Evolutionary conservation across 53 echinoderm and acorn worm species (phyloP), one percentile per base, ranked within the genome.

Genomic region (Apostichopus leukothele): DNA sequence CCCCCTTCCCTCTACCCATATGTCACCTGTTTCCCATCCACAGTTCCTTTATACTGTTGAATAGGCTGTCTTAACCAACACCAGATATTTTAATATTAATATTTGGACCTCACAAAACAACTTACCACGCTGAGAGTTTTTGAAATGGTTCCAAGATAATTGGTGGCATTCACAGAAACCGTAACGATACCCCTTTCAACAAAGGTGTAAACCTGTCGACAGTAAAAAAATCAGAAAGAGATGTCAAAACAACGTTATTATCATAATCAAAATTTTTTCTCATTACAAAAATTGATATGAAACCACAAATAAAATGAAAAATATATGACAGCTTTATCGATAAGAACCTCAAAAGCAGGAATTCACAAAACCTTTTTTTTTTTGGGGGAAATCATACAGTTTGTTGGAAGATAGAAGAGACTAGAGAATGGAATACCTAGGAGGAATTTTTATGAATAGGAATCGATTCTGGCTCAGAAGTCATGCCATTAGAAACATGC

Each of bases 41-140:
- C 39, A 39, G 39, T 39, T 39, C 39, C 39, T 39, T 39, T 39
- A 3, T 39, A 39, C 39, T 39, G 39, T 39, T 39, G 1, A 39
- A 39, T 39, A 39, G 3, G 39, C 25, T 1, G 1, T 23, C 25
- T 25, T 25, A 25, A 25, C 25, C 25, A 25, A 25, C 25, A 25
- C 39, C 39, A 39, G 39, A 39, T 39, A 39, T 39, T 39, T 39
- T 39, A 39, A 25, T 25, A 25, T 25, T 25, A 25, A 25, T 25
- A 25, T 2, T 39, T 39, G 39, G 39, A 39, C 39, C 39, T 39
- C 39, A 39, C 39, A 39, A 39, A 57, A 57, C 55, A 57, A 91
- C 97, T 92, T 92, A 97, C 97, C 94, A 97, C 95, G 73, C 90
- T 83, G 5, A 97, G 88, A 14, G 66, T 90, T 89, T 92, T 90